A percentile compares a stretch with the other conserved stretches of the same genome.
phyloP scores from a whole-genome alignment of 2,888 invertebrate species.

The Philereme vetulata region DNA sequence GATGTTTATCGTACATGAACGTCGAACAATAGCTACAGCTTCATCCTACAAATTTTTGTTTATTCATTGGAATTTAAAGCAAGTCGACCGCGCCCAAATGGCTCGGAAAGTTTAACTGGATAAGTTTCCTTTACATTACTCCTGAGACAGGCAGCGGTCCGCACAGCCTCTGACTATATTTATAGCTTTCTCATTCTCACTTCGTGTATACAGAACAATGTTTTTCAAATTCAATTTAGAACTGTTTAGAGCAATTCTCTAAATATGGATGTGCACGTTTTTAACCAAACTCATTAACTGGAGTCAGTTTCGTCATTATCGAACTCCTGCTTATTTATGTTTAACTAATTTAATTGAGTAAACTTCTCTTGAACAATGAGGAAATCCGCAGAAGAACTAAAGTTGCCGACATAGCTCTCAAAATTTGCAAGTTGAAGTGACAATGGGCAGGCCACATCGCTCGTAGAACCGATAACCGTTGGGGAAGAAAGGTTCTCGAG shows the following conservation, averaged over 20 bases:
- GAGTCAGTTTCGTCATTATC: constrained; percentile 9
- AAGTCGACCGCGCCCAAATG: constrained; percentile 46
- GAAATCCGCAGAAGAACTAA: no score
- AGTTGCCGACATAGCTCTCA: no score
- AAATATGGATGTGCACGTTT: constrained; percentile 34
- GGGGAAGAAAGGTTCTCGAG: no score
- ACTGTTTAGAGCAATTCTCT: constrained; percentile 44
- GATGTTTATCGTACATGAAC: constrained; percentile 24
- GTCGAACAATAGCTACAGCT: constrained; percentile 12
- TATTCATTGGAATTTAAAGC: constrained; percentile 42
- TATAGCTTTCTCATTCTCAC: constrained; percentile 45
- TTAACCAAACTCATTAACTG: constrained; percentile 23
- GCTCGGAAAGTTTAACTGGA: constrained; percentile 62
- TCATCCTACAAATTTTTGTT: constrained; percentile 24
- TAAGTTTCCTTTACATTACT: constrained; percentile 62
- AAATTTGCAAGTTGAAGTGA: no score
- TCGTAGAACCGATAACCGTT: no score
- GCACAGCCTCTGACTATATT: constrained; percentile 43
- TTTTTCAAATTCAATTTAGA: constrained; percentile 46
- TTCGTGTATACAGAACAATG: constrained; percentile 42
- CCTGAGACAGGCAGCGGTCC: constrained; percentile 52
- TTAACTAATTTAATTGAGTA: constrained; percentile 3
- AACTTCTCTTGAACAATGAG: no score
- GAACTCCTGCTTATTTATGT: constrained; percentile 4
- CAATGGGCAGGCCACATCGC: no score